Evolutionary conservation across 1,140 invertebrate species (phyloP), one percentile per base, ranked within the genome.

Genomic region (Limonius californicus): DNA sequence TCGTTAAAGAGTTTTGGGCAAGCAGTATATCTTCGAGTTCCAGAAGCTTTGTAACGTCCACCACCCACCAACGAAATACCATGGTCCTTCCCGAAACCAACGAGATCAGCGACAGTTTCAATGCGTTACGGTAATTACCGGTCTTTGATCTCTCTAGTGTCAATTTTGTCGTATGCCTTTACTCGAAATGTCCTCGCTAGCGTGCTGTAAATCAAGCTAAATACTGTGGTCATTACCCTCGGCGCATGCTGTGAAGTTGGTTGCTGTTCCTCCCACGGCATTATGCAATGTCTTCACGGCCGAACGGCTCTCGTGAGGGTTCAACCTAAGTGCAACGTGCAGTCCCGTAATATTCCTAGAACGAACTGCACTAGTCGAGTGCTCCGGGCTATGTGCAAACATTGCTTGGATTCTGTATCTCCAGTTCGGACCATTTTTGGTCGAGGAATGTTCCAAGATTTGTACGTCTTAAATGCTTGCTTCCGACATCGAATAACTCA

Each of bases 101-200:
- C 42, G n/a, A n/a, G n/a, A 45, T 45, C 42, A 45, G 6, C 16
- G n/a, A 45, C 19, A 15, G 45, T 18, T n/a, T 50, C 45, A 7
- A 18, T 16, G 9, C 16, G 45, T 50, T 50, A 50, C 45, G 45
- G 45, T 50, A 50, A 50, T 50, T 50, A 50, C 15, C 2, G 45
- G 45, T 50, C 45, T 50, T 50, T 50, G 45, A 50, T 50, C 45
- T 50, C 15, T 50, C 20, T 9, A 50, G 45, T 50, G 45, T 50
- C 12, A 50, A 21, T 50, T 50, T 18, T 18, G 16, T 50, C 2
- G 14, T 12, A 18, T 50, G 18, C 11, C 45, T 19, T 50, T 12
- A 14, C 45, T 2, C 20, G n/a, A 39, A 39, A 6, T 12, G 35
- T 39, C 35, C 7, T 39, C 2, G 35, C 35, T 11, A 39, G n/a